Percentiles rank a stretch among this genome's conserved stretches.
These are phyloP conservation scores for Percina caprodes DNA, from an alignment of 2,113 vertebrate species.

Conservation along the genomic window DNA sequence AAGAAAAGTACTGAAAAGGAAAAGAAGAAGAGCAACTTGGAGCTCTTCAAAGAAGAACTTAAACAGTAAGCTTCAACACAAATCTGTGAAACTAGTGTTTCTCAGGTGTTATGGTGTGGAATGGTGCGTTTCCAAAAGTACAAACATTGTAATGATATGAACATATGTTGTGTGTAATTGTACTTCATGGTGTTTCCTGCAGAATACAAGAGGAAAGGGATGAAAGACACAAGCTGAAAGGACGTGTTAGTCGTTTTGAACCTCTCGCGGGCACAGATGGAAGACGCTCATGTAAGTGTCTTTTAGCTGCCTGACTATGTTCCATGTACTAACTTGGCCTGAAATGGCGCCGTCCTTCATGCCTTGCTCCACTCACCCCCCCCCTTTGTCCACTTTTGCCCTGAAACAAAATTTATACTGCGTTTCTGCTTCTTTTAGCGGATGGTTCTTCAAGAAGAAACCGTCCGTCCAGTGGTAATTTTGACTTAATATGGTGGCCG, in stretches of 20 bases:
- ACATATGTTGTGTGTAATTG: neutral
- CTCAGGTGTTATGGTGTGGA: neutral
- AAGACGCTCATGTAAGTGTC: slow-evolving; percentile 91
- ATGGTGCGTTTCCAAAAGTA: neutral
- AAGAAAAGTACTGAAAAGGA: slow-evolving; percentile 95
- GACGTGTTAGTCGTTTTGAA: slow-evolving; percentile 96
- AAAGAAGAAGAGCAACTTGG: slow-evolving; percentile 99
- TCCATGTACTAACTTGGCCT: slow-evolving; percentile 22
- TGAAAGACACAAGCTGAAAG: slow-evolving; percentile 97
- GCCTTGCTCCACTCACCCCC: slow-evolving; percentile 7
- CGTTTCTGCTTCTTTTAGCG: slow-evolving; percentile 88
- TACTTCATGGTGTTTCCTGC: slow-evolving; percentile 19
- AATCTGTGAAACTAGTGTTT: neutral
- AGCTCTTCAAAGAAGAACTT: slow-evolving; percentile 99
- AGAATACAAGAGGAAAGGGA: slow-evolving; percentile 99
- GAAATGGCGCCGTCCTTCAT: slow-evolving; percentile 27
- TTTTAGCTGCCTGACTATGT: neutral
- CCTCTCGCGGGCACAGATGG: slow-evolving; percentile 92
- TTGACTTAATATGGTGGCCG: slow-evolving; percentile 77
- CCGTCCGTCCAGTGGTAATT: slow-evolving; percentile 98
- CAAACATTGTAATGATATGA: neutral
- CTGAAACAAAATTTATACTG: slow-evolving; percentile 83
- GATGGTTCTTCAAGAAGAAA: slow-evolving; percentile 98
- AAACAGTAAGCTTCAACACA: slow-evolving; percentile 91
- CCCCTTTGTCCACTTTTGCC: slow-evolving; percentile 33